These are phyloP conservation scores for Gastrophysa polygoni DNA, from an alignment of 2,888 invertebrate genomes.

Conservation along the genomic window DNA sequence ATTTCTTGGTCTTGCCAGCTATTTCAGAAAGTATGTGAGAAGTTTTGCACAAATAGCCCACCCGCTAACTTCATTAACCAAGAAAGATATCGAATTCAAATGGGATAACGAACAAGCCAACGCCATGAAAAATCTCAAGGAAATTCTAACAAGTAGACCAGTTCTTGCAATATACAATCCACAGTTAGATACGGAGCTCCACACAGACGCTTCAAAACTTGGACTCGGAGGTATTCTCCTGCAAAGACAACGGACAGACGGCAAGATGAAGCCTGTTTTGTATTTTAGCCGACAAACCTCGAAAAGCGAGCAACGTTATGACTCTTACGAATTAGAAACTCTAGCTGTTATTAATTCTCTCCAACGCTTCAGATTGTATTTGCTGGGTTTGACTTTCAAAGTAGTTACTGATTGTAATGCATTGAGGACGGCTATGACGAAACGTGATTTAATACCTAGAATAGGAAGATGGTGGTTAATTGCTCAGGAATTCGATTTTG, in stretches of 20 bases:
- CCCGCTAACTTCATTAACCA: constrained; percentile 36
- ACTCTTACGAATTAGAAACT: constrained; percentile 36
- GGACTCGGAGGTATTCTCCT: constrained; percentile 31
- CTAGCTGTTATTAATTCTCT: constrained; percentile 21
- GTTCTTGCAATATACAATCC: constrained; percentile 37
- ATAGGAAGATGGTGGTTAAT: constrained; percentile 48
- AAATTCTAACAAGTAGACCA: constrained; percentile 23
- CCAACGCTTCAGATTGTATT: constrained; percentile 18
- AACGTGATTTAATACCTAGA: constrained; percentile 41
- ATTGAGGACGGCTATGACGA: constrained; percentile 31
- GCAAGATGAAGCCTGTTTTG: constrained; percentile 16
- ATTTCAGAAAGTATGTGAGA: constrained; percentile 42
- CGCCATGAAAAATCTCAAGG: constrained; percentile 8
- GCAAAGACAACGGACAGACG: constrained; percentile 18
- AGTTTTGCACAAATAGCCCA: constrained; percentile 36
- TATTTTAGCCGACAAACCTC: constrained; percentile 33
- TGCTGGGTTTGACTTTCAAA: constrained; percentile 19
- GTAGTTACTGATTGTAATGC: constrained; percentile 37
- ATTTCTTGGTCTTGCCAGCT: constrained; percentile 37
- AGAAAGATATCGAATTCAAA: constrained; percentile 26
- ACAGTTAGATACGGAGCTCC: constrained; percentile 33
- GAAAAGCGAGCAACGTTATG: constrained; percentile 37
- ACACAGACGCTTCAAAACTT: constrained; percentile 32
- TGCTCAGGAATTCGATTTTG: constrained; percentile 45
- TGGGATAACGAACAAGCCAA: constrained; percentile 15